Conservation (phyloP, 2,797 vertebrate genomes). For the Babyrousa celebensis region DNA sequence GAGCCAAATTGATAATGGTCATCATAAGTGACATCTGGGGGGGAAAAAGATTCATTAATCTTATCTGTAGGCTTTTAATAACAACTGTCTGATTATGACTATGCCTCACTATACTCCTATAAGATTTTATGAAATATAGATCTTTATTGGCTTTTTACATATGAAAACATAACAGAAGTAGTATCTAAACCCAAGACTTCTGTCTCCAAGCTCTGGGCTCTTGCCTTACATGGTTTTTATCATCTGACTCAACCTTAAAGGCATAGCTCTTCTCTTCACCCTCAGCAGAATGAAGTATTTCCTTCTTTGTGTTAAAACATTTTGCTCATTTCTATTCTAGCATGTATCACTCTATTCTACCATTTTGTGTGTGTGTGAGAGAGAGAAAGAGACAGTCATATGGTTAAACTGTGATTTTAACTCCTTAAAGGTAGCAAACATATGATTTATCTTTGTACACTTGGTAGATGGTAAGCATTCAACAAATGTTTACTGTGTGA, state of each 20-base stretch:
- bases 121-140: background rate
- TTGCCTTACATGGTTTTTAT: constrained; percentile 25
- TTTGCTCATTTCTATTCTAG: constrained; percentile 43
- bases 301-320: background rate
- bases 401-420: constrained; percentile 33
- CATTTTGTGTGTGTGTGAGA: background rate
- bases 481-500: constrained; percentile 40
- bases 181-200: constrained; percentile 41
- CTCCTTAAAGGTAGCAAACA: background rate
- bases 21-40: constrained; percentile 97
- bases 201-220: constrained; percentile 5
- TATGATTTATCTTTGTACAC: constrained; percentile 11
- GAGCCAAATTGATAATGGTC: constrained; percentile 98
- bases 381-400: background rate
- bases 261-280: background rate
- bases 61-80: constrained; percentile 25
- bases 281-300: constrained; percentile 50
- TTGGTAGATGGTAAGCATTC: background rate
- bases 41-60: constrained; percentile 19
- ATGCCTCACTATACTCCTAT: background rate
- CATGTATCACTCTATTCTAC: background rate
- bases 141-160: constrained; percentile 15
- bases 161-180: constrained; percentile 28
- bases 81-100: background rate
- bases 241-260: constrained; percentile 16